Conservation (phyloP, 1,140 invertebrate genomes). For the Drosophila sp. region DNA sequence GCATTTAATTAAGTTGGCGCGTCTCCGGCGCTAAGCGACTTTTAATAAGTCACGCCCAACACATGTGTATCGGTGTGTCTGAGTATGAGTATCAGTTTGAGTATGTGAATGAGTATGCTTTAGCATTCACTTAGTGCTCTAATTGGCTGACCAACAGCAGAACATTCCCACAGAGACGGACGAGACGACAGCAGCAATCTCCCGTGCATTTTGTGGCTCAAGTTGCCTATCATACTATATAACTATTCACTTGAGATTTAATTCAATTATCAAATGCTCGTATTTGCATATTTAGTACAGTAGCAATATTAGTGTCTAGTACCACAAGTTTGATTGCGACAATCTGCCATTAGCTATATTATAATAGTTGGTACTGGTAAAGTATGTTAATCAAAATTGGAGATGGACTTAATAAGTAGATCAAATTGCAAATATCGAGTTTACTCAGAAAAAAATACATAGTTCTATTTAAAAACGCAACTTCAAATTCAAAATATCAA, state of each 20-base stretch:
- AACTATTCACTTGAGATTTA: not conserved
- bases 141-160: conserved; percentile 29
- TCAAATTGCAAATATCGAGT: no score
- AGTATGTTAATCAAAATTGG: no score
- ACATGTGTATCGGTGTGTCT: conserved; percentile 2
- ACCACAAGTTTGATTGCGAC: no score
- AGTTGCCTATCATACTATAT: not conserved
- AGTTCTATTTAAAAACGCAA: no score
- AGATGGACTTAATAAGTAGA: no score
- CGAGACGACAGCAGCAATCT: not conserved
- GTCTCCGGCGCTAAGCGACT: conserved; percentile 22
- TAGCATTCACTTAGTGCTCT: conserved; percentile 27
- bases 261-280: no score
- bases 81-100: conserved; percentile 1
- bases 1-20: conserved; percentile 51
- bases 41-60: conserved; percentile 38
- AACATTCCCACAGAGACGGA: not conserved
- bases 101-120: conserved; percentile 8
- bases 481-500: no score
- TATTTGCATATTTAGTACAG: no score
- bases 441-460: no score
- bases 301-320: no score
- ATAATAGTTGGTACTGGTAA: no score
- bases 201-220: not conserved
- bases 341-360: no score